Evolutionary conservation across 2,797 vertebrate genomes (phyloP).

Genomic region (Pangasius macronema): DNA sequence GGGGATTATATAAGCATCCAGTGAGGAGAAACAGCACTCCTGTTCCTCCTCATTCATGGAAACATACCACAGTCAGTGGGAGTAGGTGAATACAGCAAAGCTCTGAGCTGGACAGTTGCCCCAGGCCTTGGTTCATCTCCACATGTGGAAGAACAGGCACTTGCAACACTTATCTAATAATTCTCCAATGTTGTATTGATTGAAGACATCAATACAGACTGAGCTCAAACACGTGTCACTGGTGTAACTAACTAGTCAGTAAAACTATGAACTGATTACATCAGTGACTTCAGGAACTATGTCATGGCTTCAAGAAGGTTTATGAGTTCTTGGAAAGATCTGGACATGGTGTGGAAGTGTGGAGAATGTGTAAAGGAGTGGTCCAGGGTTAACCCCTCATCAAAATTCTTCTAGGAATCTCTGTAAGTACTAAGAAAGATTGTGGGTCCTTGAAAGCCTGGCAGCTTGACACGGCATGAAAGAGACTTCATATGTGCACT

Average conservation of each 20-base stretch:
- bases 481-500: slow-evolving; percentile 1
- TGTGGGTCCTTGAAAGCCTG: neutral
- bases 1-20: slow-evolving; percentile 14
- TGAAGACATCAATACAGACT: slow-evolving; percentile 47
- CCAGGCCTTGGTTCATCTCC: slow-evolving; percentile 52
- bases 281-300: neutral
- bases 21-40: slow-evolving; percentile 39
- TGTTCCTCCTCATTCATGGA: slow-evolving; percentile 5
- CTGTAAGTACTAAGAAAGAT: neutral
- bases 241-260: slow-evolving; percentile 4
- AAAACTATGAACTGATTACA: neutral
- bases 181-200: slow-evolving; percentile 21
- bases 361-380: slow-evolving; percentile 12
- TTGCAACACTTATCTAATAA: neutral
- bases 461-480: neutral
- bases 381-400: neutral
- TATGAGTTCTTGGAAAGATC: neutral
- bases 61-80: neutral
- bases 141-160: slow-evolving; percentile 53
- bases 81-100: slow-evolving; percentile 34
- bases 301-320: neutral
- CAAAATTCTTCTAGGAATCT: slow-evolving; percentile 7
- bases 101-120: slow-evolving; percentile 70
- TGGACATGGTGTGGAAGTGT: neutral
- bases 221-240: slow-evolving; percentile 63